Percentiles rank a stretch among this genome's conserved stretches.
These are phyloP conservation scores for Melanophora roralis DNA, from an alignment of 2,888 invertebrate species.

Conservation along the genomic window DNA sequence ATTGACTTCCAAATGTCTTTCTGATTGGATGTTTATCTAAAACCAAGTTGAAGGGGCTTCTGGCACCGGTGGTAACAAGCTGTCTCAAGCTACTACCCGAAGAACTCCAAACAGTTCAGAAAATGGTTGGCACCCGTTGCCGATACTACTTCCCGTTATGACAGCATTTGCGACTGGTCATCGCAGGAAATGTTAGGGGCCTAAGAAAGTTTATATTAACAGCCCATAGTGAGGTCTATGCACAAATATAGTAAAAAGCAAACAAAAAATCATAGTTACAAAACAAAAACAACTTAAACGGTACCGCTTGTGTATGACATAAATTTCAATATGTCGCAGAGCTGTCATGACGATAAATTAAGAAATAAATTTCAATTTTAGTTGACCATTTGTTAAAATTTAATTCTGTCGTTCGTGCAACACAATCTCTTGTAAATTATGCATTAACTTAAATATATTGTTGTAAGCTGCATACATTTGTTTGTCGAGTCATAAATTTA, in stretches of 20 bases:
- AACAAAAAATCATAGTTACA: constrained; percentile 26
- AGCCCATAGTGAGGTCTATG: too few relatives aligned
- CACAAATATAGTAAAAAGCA: constrained; percentile 13
- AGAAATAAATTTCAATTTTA: constrained; percentile 77
- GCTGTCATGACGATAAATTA: constrained; percentile 73
- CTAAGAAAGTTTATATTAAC: too few relatives aligned
- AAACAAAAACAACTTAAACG: constrained; percentile 45
- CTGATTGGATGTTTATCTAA: too few relatives aligned
- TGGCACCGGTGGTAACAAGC: too few relatives aligned
- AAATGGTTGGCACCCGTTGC: too few relatives aligned
- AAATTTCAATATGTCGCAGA: constrained; percentile 74
- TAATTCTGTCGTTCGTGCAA: constrained; percentile 63
- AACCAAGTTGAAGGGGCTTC: too few relatives aligned
- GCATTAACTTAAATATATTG: constrained; percentile 60
- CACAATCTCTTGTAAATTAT: constrained; percentile 64
- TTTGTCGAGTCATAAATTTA: constrained; percentile 61
- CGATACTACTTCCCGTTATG: too few relatives aligned
- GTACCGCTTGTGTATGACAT: constrained; percentile 65
- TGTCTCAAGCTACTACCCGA: too few relatives aligned
- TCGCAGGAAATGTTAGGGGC: too few relatives aligned
- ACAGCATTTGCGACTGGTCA: too few relatives aligned
- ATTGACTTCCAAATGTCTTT: too few relatives aligned
- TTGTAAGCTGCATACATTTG: constrained; percentile 52
- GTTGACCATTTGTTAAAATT: constrained; percentile 66
- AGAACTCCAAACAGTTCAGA: too few relatives aligned